phyloP scores from a whole-genome alignment of 1,140 invertebrate species.

The Nephila pilipes region DNA sequence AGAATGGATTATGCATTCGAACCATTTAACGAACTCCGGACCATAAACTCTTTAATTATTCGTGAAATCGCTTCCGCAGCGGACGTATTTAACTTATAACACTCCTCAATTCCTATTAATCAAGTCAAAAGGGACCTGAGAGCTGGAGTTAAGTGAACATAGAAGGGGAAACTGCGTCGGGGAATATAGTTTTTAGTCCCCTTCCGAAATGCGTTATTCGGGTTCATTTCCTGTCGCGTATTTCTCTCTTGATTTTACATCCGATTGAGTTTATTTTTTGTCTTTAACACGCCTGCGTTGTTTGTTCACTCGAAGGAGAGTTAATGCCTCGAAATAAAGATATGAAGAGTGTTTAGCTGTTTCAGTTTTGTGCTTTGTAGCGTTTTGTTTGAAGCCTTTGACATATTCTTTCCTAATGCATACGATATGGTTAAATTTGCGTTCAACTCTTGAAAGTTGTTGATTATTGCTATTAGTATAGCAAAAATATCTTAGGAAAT shows the following conservation, averaged over 20 bases:
- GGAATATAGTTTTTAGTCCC: neutral
- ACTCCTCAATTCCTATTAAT: constrained; percentile 23
- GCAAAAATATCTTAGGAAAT: too few relatives aligned
- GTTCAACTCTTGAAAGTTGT: too few relatives aligned
- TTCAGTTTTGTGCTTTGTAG: too few relatives aligned
- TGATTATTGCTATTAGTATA: too few relatives aligned
- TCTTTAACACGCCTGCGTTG: neutral
- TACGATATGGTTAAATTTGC: too few relatives aligned
- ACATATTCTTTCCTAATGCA: too few relatives aligned
- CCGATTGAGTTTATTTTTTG: neutral
- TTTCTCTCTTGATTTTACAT: constrained; percentile 23
- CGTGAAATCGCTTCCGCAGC: neutral
- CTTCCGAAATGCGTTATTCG: neutral
- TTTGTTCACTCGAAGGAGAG: neutral
- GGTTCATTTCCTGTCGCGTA: constrained; percentile 2
- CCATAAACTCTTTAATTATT: constrained; percentile 28
- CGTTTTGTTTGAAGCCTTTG: too few relatives aligned
- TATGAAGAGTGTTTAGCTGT: neutral
- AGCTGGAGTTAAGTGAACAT: neutral
- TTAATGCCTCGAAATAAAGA: neutral
- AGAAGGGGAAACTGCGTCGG: neutral
- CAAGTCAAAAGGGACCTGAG: neutral
- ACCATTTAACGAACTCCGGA: constrained; percentile 32
- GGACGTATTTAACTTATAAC: constrained; percentile 4
- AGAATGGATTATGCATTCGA: constrained; percentile 38